phyloP scores from a whole-genome alignment of 2,888 invertebrate species.

The Heliconius aoede region DNA sequence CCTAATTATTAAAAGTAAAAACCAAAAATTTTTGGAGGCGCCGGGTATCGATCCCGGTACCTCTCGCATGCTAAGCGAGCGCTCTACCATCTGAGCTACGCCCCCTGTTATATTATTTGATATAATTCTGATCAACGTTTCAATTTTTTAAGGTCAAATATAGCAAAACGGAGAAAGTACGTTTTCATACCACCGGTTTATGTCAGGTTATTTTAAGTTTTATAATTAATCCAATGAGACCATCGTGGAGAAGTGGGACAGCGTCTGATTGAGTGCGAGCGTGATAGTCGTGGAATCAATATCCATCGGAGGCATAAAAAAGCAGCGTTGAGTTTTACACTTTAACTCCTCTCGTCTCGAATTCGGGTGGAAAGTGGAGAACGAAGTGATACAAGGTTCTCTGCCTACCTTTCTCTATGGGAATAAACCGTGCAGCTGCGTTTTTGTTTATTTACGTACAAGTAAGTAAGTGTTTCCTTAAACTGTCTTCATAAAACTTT shows the following conservation, averaged over 20 bases:
- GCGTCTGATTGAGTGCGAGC: no score
- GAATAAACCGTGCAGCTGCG: neutral
- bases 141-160: neutral
- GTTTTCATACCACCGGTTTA: neutral
- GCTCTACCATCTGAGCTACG: conserved; percentile 84
- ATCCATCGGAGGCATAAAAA: neutral
- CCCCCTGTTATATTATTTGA: conserved; percentile 72
- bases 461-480: neutral
- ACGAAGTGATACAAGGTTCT: no score
- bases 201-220: neutral
- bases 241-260: neutral
- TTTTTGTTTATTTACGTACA: neutral
- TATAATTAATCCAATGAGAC: neutral
- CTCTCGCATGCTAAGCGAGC: conserved; percentile 57
- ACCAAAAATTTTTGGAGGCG: conserved; percentile 69
- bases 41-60: conserved; percentile 56
- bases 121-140: neutral
- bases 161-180: neutral
- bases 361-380: no score
- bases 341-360: neutral
- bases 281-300: neutral
- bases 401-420: no score
- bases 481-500: conserved; percentile 3
- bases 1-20: neutral
- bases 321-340: neutral